Conservation (phyloP, 2,113 vertebrate genomes). For the Eulemur rufifrons region DNA sequence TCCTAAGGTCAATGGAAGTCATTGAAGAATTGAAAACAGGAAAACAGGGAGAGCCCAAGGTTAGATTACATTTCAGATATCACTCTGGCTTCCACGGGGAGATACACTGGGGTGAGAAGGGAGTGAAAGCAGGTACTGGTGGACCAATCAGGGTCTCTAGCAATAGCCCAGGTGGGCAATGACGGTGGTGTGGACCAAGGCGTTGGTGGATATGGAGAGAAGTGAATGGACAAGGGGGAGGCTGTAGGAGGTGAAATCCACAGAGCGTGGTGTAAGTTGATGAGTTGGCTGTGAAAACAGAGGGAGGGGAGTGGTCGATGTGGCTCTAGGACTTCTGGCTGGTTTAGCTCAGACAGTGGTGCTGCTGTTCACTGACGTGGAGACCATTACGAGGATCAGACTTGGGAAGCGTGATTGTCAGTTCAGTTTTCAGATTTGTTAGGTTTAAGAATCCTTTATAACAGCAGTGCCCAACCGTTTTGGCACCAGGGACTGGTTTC, state of each 20-base stretch:
- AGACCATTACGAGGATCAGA: not conserved
- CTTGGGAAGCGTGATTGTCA: not conserved
- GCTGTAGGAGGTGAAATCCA: no score
- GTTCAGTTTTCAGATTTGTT: not conserved
- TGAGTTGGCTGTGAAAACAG: not conserved
- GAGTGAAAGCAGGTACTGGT: not conserved
- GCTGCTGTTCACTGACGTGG: not conserved
- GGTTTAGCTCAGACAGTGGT: not conserved
- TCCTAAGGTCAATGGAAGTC: not conserved
- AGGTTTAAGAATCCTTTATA: not conserved
- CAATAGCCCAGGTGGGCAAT: not conserved
- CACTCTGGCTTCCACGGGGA: not conserved
- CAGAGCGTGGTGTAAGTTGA: not conserved
- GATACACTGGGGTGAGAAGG: not conserved
- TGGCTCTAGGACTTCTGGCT: not conserved
- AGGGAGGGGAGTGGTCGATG: fast-evolving
- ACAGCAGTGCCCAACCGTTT: no score
- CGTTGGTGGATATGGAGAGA: not conserved
- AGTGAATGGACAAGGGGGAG: not conserved
- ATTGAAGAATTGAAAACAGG: not conserved
- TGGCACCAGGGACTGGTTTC: no score
- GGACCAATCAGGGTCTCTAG: not conserved
- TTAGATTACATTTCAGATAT: not conserved
- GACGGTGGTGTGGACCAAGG: not conserved
- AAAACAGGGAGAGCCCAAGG: not conserved